phyloP scores from a whole-genome alignment of 2,797 vertebrate genomes.

The Odontamblyopus rebecca region DNA sequence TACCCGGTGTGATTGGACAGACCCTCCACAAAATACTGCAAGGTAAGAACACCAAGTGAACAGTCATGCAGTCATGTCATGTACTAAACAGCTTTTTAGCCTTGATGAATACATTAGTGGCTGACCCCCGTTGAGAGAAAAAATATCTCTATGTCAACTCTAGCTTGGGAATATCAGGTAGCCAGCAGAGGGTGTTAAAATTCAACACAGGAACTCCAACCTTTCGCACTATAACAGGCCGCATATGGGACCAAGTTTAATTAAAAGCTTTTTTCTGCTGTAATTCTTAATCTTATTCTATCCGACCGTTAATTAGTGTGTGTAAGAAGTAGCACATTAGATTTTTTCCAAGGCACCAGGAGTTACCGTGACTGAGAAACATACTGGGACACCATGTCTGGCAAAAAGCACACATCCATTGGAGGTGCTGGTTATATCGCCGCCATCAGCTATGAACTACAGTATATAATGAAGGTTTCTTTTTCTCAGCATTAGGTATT shows the following conservation, averaged over 20 bases:
- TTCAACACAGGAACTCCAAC: slow-evolving; percentile 45
- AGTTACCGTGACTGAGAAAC: slow-evolving; percentile 68
- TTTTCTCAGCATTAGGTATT: slow-evolving; percentile 33
- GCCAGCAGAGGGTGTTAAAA: slow-evolving; percentile 72
- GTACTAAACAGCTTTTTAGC: too few species aligned
- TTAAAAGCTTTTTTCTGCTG: slow-evolving; percentile 74
- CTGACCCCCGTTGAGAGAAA: background rate
- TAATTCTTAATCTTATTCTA: slow-evolving; percentile 76
- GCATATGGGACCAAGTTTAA: slow-evolving; percentile 69
- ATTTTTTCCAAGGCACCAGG: slow-evolving; percentile 41
- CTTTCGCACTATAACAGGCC: slow-evolving; percentile 50
- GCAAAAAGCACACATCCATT: slow-evolving; percentile 60
- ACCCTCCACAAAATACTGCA: slow-evolving; percentile 80
- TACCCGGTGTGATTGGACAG: slow-evolving; percentile 83
- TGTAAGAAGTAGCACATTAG: slow-evolving; percentile 68
- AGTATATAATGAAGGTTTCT: slow-evolving; percentile 30
- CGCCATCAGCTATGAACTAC: slow-evolving; percentile 45
- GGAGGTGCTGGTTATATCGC: slow-evolving; percentile 60
- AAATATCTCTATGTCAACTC: slow-evolving; percentile 28
- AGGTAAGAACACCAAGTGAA: slow-evolving; percentile 9
- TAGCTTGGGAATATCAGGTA: slow-evolving; percentile 44
- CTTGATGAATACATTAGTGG: too few species aligned
- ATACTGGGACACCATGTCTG: slow-evolving; percentile 67
- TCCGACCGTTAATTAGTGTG: slow-evolving; percentile 73
- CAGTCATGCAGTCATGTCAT: background rate